Percentiles rank a stretch among this genome's conserved stretches.
Evolutionary conservation across 2,888 invertebrate genomes (phyloP).

Genomic region (Agonopterix arenella): DNA sequence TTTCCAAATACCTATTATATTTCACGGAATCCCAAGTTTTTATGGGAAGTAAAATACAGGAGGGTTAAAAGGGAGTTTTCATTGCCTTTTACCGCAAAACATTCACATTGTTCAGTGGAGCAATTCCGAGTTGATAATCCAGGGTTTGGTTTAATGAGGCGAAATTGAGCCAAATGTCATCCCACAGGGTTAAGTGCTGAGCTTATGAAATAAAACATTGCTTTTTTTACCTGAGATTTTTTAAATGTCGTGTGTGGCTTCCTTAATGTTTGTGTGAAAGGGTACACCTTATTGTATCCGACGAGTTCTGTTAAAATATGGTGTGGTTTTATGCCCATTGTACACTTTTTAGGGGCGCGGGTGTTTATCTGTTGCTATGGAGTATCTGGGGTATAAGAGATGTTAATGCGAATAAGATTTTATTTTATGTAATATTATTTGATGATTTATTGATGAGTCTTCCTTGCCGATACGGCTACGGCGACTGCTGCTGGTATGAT

Average conservation of each 20-base stretch:
- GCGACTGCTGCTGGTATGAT: too few species aligned
- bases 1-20: conserved; percentile 48
- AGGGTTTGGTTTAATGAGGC: conserved; percentile 58
- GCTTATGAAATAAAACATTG: conserved; percentile 16
- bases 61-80: conserved; percentile 61
- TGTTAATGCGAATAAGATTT: too few species aligned
- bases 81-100: conserved; percentile 68
- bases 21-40: conserved; percentile 63
- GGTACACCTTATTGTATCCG: too few species aligned
- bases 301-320: too few species aligned
- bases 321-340: too few species aligned
- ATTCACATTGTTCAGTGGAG: conserved; percentile 59
- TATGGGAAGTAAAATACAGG: conserved; percentile 61
- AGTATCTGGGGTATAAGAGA: too few species aligned
- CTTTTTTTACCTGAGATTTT: conserved; percentile 37
- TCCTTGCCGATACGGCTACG: too few species aligned
- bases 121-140: conserved; percentile 69
- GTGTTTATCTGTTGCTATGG: too few species aligned
- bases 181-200: conserved; percentile 47
- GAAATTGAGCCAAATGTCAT: conserved; percentile 58
- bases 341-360: too few species aligned
- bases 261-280: too few species aligned
- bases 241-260: conserved; percentile 6
- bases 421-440: too few species aligned
- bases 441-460: too few species aligned